phyloP scores from a whole-genome alignment of 2,888 invertebrate species.

The Cheilosia scutellata region DNA sequence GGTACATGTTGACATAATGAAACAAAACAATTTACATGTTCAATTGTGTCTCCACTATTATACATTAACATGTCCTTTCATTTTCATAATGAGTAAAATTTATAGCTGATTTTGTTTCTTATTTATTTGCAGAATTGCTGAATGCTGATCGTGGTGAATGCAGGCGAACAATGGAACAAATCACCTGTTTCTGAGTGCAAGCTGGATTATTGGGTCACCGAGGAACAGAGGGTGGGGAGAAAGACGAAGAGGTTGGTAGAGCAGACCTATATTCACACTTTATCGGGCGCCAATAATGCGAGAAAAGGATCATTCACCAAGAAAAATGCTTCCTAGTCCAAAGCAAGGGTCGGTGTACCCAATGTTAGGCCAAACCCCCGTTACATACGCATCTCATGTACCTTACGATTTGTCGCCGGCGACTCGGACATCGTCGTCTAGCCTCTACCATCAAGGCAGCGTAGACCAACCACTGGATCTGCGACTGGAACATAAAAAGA shows the following conservation, averaged over 20 bases:
- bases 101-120: neutral
- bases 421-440: slow-evolving; percentile 80
- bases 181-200: slow-evolving; percentile 48
- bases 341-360: slow-evolving; percentile 91
- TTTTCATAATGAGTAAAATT: slow-evolving; percentile 48
- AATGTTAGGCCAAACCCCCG: slow-evolving; percentile 86
- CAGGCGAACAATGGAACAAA: slow-evolving; percentile 66
- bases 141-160: slow-evolving; percentile 62
- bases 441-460: slow-evolving; percentile 81
- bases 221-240: neutral
- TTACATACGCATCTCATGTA: slow-evolving; percentile 85
- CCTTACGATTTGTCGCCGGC: slow-evolving; percentile 88
- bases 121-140: slow-evolving; percentile 59
- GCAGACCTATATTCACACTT: slow-evolving; percentile 52
- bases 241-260: slow-evolving; percentile 26
- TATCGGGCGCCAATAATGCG: slow-evolving; percentile 87
- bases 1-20: slow-evolving; percentile 42
- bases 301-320: slow-evolving; percentile 96
- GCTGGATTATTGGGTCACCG: slow-evolving; percentile 65
- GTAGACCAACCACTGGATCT: slow-evolving; percentile 94
- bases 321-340: slow-evolving; percentile 92
- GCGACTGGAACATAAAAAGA: slow-evolving; percentile 93
- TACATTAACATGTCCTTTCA: slow-evolving; percentile 57
- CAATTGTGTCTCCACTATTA: slow-evolving; percentile 10
- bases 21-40: slow-evolving; percentile 51